phyloP scores from a whole-genome alignment of 2,888 invertebrate species.

The Drosophila phalerata region DNA sequence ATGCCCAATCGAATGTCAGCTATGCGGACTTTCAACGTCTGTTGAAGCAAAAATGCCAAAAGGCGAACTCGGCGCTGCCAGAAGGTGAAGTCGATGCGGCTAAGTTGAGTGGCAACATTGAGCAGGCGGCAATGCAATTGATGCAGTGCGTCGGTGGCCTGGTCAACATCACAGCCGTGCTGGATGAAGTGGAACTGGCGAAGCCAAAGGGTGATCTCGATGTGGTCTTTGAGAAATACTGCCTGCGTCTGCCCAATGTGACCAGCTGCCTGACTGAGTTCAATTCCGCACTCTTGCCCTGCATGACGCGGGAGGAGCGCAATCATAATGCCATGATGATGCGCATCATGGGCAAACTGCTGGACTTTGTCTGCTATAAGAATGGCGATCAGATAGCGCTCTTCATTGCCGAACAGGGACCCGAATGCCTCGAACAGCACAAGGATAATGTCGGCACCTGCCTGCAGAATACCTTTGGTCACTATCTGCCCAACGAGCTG shows the following conservation, averaged over 20 bases:
- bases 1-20: constrained; percentile 53
- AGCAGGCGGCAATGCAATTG: constrained; percentile 51
- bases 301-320: constrained; percentile 88
- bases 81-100: constrained; percentile 34
- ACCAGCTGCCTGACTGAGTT: constrained; percentile 88
- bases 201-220: constrained; percentile 89
- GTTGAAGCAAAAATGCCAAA: constrained; percentile 88
- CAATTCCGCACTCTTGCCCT: constrained; percentile 87
- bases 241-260: constrained; percentile 86
- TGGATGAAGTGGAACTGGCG: constrained; percentile 89
- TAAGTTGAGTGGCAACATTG: constrained; percentile 45
- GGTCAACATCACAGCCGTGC: constrained; percentile 87
- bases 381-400: constrained; percentile 93
- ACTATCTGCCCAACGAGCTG: constrained; percentile 85
- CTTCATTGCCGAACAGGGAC: constrained; percentile 92
- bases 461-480: constrained; percentile 87
- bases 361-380: constrained; percentile 90
- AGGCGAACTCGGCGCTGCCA: constrained; percentile 86
- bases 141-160: constrained; percentile 79
- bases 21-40: constrained; percentile 86
- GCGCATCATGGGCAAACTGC: constrained; percentile 87
- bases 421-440: constrained; percentile 89
- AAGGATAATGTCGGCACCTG: constrained; percentile 88
- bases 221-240: constrained; percentile 90
- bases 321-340: constrained; percentile 87